These are phyloP conservation scores for Oncorhynchus mykiss DNA, from an alignment of 2,113 vertebrate species.

Conservation along the genomic window DNA sequence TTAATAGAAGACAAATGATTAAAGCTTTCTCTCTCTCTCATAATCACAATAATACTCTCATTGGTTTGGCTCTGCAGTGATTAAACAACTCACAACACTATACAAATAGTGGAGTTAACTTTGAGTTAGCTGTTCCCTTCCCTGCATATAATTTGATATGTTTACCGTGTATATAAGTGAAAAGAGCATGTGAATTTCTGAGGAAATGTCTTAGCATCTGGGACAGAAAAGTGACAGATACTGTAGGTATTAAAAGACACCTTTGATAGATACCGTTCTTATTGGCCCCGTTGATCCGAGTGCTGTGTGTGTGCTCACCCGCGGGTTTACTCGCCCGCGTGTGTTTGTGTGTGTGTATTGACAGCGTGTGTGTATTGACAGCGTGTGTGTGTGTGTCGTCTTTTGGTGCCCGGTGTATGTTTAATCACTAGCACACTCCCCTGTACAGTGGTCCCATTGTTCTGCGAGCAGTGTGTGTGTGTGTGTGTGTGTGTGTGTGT, in stretches of 20 bases:
- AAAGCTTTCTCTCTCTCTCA: conserved; percentile 55
- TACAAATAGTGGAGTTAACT: background rate
- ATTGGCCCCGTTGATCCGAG: background rate
- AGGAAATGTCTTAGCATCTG: too few relatives aligned
- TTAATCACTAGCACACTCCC: conserved; percentile 37
- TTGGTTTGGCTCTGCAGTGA: conserved; percentile 40
- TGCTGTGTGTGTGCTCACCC: background rate
- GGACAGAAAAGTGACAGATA: too few relatives aligned
- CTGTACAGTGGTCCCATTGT: conserved; percentile 57
- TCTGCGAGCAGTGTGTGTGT: conserved; percentile 37
- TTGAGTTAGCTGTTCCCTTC: background rate
- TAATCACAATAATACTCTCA: conserved; percentile 58
- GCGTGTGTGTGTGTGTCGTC: background rate
- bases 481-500: conserved; percentile 13
- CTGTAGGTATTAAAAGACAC: too few relatives aligned
- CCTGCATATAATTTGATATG: too few relatives aligned
- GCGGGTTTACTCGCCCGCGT: background rate
- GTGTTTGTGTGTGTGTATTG: background rate
- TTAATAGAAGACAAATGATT: conserved; percentile 68
- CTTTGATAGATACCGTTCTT: background rate
- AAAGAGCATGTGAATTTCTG: too few relatives aligned
- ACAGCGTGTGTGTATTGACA: background rate
- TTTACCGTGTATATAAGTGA: too few relatives aligned
- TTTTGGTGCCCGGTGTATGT: background rate
- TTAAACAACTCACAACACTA: conserved; percentile 33